Percentiles rank a stretch among this genome's conserved stretches.
phyloP scores from a whole-genome alignment of 1,140 invertebrate species.

The Drosophila auraria region DNA sequence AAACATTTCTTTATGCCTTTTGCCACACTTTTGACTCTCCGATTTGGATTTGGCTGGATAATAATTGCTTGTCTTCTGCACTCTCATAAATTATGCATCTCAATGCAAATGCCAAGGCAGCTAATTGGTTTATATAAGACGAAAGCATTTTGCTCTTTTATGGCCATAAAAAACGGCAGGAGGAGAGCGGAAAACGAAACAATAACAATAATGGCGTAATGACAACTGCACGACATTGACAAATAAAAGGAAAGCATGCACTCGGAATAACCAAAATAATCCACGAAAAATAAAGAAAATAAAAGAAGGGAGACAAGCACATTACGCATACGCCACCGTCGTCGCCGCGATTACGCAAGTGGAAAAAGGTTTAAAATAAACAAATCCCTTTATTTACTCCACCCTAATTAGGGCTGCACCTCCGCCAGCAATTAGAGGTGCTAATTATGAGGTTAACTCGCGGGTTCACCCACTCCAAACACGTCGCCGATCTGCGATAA shows the following conservation, averaged over 20 bases:
- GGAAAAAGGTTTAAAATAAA: conserved; percentile 30
- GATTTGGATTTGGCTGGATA: conserved; percentile 24
- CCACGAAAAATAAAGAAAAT: not conserved
- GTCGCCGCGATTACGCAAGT: conserved; percentile 25
- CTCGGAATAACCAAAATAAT: conserved; percentile 53
- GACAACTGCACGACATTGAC: conserved; percentile 68
- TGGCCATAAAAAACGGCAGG: conserved; percentile 21
- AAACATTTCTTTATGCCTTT: conserved; percentile 42
- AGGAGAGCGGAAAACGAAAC: conserved; percentile 37
- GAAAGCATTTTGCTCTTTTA: conserved; percentile 23
- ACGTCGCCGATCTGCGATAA: conserved; percentile 30
- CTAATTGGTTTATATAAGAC: conserved; percentile 77
- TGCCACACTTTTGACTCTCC: conserved; percentile 55
- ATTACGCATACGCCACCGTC: conserved; percentile 66
- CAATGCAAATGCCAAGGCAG: conserved; percentile 65
- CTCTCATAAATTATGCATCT: conserved; percentile 79
- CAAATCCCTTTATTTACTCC: conserved; percentile 53
- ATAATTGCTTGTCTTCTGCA: conserved; percentile 52
- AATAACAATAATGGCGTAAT: conserved; percentile 68
- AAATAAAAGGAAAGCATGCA: conserved; percentile 59
- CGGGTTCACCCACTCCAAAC: conserved; percentile 47
- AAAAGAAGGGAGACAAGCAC: conserved; percentile 19
- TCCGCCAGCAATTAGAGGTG: conserved; percentile 61
- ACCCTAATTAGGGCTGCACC: conserved; percentile 57
- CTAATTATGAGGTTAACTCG: conserved; percentile 61